A percentile compares a stretch with the other conserved stretches of the same genome.
These are phyloP conservation scores for Cavia aperea DNA, from an alignment of 2,113 vertebrate species.

Conservation along the genomic window DNA sequence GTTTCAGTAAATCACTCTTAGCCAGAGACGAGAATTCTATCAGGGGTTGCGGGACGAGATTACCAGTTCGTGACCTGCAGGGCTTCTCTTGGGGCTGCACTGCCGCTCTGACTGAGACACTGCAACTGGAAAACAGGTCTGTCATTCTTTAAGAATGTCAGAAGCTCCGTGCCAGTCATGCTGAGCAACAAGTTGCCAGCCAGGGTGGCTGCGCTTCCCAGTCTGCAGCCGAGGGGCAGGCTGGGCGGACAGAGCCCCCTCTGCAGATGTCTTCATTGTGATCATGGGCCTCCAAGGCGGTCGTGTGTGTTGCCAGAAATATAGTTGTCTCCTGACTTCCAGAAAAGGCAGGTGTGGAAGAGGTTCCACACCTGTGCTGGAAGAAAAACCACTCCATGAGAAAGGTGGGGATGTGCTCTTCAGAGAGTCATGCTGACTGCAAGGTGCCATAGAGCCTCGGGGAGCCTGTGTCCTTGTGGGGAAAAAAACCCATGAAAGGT, in stretches of 20 bases:
- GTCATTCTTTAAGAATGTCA: slow-evolving; percentile 26
- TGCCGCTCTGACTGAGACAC: not conserved
- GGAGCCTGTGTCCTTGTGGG: not conserved
- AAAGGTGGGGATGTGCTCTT: slow-evolving; percentile 28
- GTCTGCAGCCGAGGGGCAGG: not conserved
- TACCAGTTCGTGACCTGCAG: not conserved
- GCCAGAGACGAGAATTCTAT: slow-evolving; percentile 7
- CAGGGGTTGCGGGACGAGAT: not conserved
- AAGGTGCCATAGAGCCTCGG: not conserved
- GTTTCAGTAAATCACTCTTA: not conserved
- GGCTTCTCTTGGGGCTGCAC: slow-evolving; percentile 19
- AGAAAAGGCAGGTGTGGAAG: slow-evolving; percentile 10
- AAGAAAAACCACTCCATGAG: not conserved
- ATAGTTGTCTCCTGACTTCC: slow-evolving; percentile 44
- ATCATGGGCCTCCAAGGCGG: not conserved
- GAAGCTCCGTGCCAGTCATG: not conserved
- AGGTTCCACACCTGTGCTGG: not conserved
- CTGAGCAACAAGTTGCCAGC: not conserved
- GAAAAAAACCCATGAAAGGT: not conserved
- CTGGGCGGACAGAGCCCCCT: not conserved
- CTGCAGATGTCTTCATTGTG: not conserved
- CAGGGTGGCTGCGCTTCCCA: not conserved
- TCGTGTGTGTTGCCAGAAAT: slow-evolving; percentile 9
- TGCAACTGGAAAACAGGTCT: slow-evolving; percentile 30
- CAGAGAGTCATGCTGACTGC: slow-evolving; percentile 22